These are phyloP conservation scores for Erethizon dorsatum DNA, from an alignment of 2,797 vertebrate genomes.

Conservation along the genomic window DNA sequence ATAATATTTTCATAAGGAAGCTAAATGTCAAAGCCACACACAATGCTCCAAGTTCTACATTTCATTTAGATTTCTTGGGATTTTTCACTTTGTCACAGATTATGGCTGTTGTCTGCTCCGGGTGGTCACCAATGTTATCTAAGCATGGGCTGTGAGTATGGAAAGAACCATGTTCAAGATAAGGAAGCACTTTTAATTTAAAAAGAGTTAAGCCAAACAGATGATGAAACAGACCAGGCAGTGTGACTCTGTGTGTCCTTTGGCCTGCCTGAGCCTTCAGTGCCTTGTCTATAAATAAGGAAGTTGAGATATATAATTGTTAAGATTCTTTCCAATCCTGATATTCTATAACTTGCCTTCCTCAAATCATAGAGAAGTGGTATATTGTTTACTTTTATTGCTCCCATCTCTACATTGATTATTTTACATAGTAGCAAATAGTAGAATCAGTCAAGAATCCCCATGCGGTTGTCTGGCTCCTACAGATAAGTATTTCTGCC, in stretches of 20 bases:
- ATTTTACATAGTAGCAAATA: neutral
- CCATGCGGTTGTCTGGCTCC: neutral
- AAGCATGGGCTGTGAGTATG: neutral
- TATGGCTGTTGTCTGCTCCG: slow-evolving; percentile 1
- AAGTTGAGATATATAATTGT: neutral
- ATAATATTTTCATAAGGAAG: slow-evolving; percentile 10
- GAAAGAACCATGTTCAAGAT: neutral
- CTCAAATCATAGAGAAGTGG: neutral
- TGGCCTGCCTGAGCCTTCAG: neutral
- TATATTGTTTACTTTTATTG: neutral
- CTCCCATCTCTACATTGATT: neutral
- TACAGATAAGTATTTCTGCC: neutral
- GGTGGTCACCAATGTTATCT: neutral
- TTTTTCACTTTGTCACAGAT: neutral
- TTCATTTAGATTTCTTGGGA: slow-evolving; percentile 23
- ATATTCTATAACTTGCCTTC: neutral
- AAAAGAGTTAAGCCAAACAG: neutral
- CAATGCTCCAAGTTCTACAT: slow-evolving; percentile 25
- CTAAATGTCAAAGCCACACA: slow-evolving; percentile 65
- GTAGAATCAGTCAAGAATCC: neutral
- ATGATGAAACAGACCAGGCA: neutral
- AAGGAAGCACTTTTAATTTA: slow-evolving; percentile 10
- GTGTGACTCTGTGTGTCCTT: neutral
- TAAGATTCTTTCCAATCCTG: neutral
- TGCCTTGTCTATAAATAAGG: neutral